Evolutionary conservation across 2,113 vertebrate species (phyloP).

Genomic region (Ophthalmotilapia sp.): DNA sequence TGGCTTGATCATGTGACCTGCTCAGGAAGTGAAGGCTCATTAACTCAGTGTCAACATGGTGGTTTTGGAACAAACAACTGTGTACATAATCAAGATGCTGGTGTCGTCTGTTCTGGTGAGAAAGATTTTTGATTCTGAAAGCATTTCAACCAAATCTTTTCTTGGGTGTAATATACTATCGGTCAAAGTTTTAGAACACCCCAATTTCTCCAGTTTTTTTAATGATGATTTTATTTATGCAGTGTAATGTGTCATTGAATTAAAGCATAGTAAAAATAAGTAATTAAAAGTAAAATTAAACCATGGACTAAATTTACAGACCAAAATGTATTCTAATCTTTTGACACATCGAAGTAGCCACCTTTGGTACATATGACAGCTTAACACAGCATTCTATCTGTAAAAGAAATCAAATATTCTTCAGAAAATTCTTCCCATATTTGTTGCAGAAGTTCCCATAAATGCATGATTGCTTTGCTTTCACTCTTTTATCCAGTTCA

Average conservation of each 20-base stretch:
- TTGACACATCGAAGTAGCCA: background rate
- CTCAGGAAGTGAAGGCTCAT: background rate
- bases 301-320: background rate
- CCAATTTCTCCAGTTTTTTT: background rate
- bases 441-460: background rate
- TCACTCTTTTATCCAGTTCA: background rate
- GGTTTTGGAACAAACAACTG: background rate
- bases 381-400: no score
- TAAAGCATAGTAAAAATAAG: background rate
- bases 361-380: background rate
- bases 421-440: no score
- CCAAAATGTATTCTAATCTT: background rate
- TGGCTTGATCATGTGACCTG: background rate
- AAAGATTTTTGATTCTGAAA: background rate
- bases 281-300: background rate
- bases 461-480: background rate
- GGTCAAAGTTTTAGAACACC: background rate
- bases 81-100: background rate
- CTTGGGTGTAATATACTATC: background rate
- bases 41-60: background rate
- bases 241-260: background rate
- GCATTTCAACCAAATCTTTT: background rate
- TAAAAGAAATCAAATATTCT: rapidly evolving
- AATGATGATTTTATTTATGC: background rate
- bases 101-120: background rate